Base-by-base conservation (phyloP, 2,797 vertebrate genomes). In the Catostomus latipinnis region DNA sequence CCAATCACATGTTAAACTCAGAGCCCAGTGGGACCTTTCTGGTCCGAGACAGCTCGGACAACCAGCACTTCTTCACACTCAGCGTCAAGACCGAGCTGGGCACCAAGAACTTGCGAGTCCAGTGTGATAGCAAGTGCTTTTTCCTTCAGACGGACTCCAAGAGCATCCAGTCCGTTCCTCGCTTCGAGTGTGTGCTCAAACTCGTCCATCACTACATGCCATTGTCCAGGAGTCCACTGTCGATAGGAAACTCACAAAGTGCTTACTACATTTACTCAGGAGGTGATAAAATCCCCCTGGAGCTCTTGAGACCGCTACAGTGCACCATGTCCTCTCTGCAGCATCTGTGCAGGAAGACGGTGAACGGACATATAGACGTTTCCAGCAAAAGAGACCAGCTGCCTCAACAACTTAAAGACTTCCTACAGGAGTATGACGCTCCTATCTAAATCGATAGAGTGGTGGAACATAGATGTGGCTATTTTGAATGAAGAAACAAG, bases 101-200 rank as follows among this genome's bases (percentile, higher is more conserved):
- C 85, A 97, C 97, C 85, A 98, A 98, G 91, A 99, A 98, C 88
- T 90, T 99, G 88, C 96, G 98, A 34, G 96, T 99, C 88, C 96
- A 98, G 73, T 97, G 96, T 0, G 97, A 99, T 83, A 86, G 93
- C 0, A 89, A 91, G 71, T 94, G 94, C 74, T 99, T 99, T 85
- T 96, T 93, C 43, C 92, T 99, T 83, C 96, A 98, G 88, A 97
- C 96, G 0, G 97, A 98, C 87, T 95, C 96, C 1, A 96, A 95
- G 76, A 96, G 95, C 89, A 87, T 94, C 75, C 95, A 96, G 82
- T 93, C 94, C 0, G 94, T 95, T 45, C 97, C 98, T 2, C 95
- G 93, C 76, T 99, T 99, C 53, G 96, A 98, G 92, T 99, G 98
- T 0, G 93, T 99, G 56, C 94, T 99, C 61, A 98, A 98, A 87